Base-by-base conservation (phyloP, 2,113 vertebrate genomes). In the Otolemur garnettii region DNA sequence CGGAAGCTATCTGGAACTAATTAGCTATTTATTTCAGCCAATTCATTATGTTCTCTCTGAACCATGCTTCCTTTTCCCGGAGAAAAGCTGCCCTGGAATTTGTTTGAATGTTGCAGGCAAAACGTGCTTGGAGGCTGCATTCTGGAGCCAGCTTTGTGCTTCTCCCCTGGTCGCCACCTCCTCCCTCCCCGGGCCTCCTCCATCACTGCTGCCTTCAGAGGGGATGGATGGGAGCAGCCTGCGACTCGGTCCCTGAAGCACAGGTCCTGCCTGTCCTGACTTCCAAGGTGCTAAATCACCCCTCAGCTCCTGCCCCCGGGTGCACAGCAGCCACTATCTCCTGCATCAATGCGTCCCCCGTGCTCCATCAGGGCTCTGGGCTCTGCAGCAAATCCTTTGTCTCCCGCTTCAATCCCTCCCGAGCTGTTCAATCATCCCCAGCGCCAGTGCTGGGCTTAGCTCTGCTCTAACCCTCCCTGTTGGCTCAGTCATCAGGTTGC, bases 1-100 rank as follows among this genome's bases (percentile, higher is more conserved):
- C 80, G 14, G 87, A 96, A 86, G 64, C 69, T 90, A 79, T 92
- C 92, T 96, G 83, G 69, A 94, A 92, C 81, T 80, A 96, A 94
- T 90, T 95, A 90, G 17, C 62, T 94, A 53, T 87, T 84, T 96
- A 77, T 95, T 97, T 95, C 92, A 92, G 83, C 62, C 92, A 79
- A 90, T 94, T 97, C 96, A 95, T 94, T 97, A 75, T 35, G 57
- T 92, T 94, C 92, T 91, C 87, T 97, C 94, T 95, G 85, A 97
- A 96, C 50, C 79, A 92, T 9, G 68, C 96, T 96, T 30, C 96
- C 84, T 71, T 90, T 95, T 91, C 87, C 83, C 4, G 12, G 74
- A 94, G 92, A 95, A 92, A 86, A 57, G 83, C 92, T 64, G 93
- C 84, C 88, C 95, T 97, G 96, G 96, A 98, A 98, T 96, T 89